Evolutionary conservation across 2,888 invertebrate species (phyloP).

Genomic region (Tanaodytes sp.): DNA sequence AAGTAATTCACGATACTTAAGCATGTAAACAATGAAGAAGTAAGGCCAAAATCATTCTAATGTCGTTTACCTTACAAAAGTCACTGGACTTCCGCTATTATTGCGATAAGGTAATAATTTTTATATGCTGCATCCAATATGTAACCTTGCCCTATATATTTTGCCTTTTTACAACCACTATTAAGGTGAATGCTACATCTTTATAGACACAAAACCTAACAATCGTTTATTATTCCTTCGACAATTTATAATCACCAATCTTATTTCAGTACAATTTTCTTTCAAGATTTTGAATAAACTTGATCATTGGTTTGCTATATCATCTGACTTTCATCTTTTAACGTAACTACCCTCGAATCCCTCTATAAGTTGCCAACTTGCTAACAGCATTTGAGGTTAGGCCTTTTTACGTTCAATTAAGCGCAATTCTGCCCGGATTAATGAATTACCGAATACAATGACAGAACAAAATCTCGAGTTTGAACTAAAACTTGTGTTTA

Average conservation of each 20-base stretch:
- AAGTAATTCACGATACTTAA: constrained; percentile 59
- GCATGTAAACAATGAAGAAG: constrained; percentile 61
- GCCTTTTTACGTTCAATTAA: too few relatives aligned
- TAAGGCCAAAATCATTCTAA: constrained; percentile 57
- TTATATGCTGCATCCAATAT: constrained; percentile 32
- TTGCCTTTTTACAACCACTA: constrained; percentile 17
- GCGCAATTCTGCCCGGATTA: too few relatives aligned
- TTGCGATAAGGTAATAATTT: constrained; percentile 37
- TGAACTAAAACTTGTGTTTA: too few relatives aligned
- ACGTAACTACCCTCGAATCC: too few relatives aligned
- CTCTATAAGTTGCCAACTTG: too few relatives aligned
- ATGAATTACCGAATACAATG: too few relatives aligned
- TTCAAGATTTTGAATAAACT: too few relatives aligned
- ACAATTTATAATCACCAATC: constrained; percentile 2
- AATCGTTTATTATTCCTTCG: constrained; percentile 18
- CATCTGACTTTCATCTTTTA: too few relatives aligned
- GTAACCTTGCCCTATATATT: constrained; percentile 49
- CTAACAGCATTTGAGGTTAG: too few relatives aligned
- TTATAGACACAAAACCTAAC: constrained; percentile 36
- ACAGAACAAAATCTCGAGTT: too few relatives aligned
- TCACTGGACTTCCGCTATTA: constrained; percentile 49
- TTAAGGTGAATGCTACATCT: constrained; percentile 50
- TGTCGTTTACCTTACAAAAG: constrained; percentile 49
- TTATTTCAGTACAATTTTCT: too few relatives aligned
- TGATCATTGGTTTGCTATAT: too few relatives aligned